These are phyloP conservation scores for Gadopsis marmoratus DNA, from an alignment of 2,797 vertebrate genomes.

Conservation along the genomic window DNA sequence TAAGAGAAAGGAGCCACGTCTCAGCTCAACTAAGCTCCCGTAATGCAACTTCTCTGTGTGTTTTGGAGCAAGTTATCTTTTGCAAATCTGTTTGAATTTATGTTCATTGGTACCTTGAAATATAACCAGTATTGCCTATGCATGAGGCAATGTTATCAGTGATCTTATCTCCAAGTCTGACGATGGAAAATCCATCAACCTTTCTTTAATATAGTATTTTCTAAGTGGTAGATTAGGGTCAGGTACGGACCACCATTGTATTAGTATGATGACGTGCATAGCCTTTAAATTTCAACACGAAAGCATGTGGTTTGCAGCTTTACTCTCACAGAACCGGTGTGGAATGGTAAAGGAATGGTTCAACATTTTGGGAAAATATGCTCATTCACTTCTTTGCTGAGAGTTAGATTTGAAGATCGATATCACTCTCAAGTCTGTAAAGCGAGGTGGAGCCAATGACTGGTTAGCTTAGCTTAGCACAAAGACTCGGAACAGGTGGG, in stretches of 20 bases:
- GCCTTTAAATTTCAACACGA: neutral
- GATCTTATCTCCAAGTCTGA: neutral
- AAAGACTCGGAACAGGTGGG: neutral
- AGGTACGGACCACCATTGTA: neutral
- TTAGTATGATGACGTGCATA: conserved; percentile 4
- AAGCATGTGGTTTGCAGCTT: conserved; percentile 1
- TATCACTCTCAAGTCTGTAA: neutral
- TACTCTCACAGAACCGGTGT: neutral
- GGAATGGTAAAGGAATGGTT: neutral
- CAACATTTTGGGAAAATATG: neutral
- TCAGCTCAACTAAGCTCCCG: conserved; percentile 30
- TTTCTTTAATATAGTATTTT: neutral
- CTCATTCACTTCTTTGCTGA: neutral
- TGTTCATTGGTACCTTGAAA: conserved; percentile 11
- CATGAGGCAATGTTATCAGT: conserved; percentile 4
- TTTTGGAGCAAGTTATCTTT: conserved; percentile 16
- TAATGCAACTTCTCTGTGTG: conserved; percentile 30
- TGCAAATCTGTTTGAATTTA: conserved; percentile 30
- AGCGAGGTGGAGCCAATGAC: neutral
- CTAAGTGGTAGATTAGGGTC: neutral
- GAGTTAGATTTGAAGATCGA: neutral
- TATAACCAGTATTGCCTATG: conserved; percentile 11
- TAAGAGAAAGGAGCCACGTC: conserved; percentile 41
- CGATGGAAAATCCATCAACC: neutral
- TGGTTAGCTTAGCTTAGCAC: conserved; percentile 24